Conservation (phyloP, 2,888 invertebrate genomes). For the Drosophila basisetae region DNA sequence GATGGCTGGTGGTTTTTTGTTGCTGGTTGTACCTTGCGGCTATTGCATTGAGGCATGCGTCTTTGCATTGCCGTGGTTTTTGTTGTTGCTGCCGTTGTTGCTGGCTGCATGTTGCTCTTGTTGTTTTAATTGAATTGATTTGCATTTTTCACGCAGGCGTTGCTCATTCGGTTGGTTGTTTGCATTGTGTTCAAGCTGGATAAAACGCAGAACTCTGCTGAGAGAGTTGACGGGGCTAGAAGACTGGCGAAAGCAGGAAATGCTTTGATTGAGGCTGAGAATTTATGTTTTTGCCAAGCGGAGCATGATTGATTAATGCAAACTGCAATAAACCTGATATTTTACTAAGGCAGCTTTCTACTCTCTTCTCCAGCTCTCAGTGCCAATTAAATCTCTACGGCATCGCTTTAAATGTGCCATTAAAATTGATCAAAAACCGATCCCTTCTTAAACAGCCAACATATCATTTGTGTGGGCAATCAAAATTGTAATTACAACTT, state of each 20-base stretch:
- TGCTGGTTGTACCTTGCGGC: conserved; percentile 63
- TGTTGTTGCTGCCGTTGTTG: conserved; percentile 42
- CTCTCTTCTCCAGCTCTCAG: not conserved
- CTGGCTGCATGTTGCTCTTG: conserved; percentile 65
- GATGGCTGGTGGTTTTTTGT: not conserved
- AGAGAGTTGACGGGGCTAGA: not conserved
- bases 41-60: conserved; percentile 65
- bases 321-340: conserved; percentile 12
- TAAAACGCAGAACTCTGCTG: not conserved
- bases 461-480: conserved; percentile 42
- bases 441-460: conserved; percentile 26
- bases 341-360: conserved; percentile 1
- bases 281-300: conserved; percentile 38
- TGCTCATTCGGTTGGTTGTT: conserved; percentile 64
- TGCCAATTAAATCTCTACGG: conserved; percentile 21
- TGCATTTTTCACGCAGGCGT: conserved; percentile 85
- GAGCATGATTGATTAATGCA: conserved; percentile 29
- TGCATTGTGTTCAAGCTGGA: conserved; percentile 63
- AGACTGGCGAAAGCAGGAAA: conserved; percentile 71
- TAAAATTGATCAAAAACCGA: conserved; percentile 3
- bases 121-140: conserved; percentile 85
- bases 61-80: conserved; percentile 30
- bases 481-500: conserved; percentile 58
- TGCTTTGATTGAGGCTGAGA: conserved; percentile 57
- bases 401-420: not conserved